Evolutionary conservation across 2,888 invertebrate genomes (phyloP), one percentile per base, ranked within the genome.

Genomic region (Dasysyrphus tricinctus): DNA sequence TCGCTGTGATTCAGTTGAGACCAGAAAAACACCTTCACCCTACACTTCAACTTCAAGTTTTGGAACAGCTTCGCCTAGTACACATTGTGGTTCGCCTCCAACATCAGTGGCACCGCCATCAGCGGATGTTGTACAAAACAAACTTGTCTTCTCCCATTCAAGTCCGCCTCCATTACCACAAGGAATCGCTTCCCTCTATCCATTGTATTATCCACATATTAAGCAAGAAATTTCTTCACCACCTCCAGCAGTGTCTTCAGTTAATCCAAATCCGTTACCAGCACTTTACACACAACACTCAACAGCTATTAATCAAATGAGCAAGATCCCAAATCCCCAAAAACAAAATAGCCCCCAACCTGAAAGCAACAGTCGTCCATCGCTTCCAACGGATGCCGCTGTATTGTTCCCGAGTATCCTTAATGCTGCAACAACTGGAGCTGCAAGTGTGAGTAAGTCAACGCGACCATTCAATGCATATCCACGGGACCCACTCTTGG

Each of bases 401-500:
- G 69, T 85, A 72, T 81, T 88, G 2, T 86, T 82, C n/a, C 86
- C 86, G 5, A 79, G n/a, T 2, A 82, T 86, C 2, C 34, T 85
- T 3, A 88, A 88, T 47, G 80, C 75, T 8, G 80, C 85, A 34
- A 81, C 81, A 0, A 81, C 84, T 1, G 78, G 81, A 56, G 37
- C 57, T 8, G 39, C 79, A 0, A 78, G 42, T 49, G 75, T 72
- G 11, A 91, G 92, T 29, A 95, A 94, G 89, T 88, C 92, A 5
- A 93, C 94, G 0, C 93, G 95, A 3, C 95, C 95, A 0, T 95
- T 95, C 89, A 95, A 96, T 90, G 95, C 96, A 0, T 96, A 96
- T 90, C 96, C 96, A 0, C 95, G 95, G 88, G 95, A 96, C 90
- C 95, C 96, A 0, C 90, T 95, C 32, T 93, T 94, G 54, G 90